Evolutionary conservation across 2,888 invertebrate genomes (phyloP).

Genomic region (Clivina fossor): DNA sequence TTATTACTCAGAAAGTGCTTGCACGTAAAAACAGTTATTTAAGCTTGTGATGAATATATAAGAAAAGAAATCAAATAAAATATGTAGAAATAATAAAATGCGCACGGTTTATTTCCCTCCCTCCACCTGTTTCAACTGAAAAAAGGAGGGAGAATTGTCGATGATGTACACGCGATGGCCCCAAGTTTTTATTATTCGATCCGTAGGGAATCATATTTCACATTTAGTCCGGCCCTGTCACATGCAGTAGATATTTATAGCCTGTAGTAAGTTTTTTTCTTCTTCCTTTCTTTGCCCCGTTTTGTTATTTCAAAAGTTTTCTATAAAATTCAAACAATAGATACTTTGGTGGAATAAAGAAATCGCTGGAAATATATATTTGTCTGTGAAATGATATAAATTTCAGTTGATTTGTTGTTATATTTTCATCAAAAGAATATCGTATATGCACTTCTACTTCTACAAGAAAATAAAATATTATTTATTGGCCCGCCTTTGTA

Average conservation of each 20-base stretch:
- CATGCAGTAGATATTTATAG: slow-evolving; percentile 8
- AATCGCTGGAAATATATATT: too few species aligned
- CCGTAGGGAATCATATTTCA: slow-evolving; percentile 10
- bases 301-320: too few species aligned
- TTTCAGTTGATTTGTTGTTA: too few species aligned
- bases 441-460: too few species aligned
- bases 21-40: slow-evolving; percentile 26
- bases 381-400: too few species aligned
- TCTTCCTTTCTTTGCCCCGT: too few species aligned
- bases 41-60: slow-evolving; percentile 30
- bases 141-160: not conserved
- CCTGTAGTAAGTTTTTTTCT: slow-evolving; percentile 3
- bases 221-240: slow-evolving; percentile 10
- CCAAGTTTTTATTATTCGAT: slow-evolving; percentile 20
- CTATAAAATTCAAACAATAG: too few species aligned
- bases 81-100: slow-evolving; percentile 28
- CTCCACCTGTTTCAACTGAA: not conserved
- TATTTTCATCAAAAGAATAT: too few species aligned
- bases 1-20: slow-evolving; percentile 9
- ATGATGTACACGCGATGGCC: not conserved
- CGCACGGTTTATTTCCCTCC: not conserved
- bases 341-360: too few species aligned
- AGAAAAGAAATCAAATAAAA: slow-evolving; percentile 24
- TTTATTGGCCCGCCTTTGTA: too few species aligned
- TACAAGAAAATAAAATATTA: too few species aligned